Conservation (phyloP, 1,140 invertebrate genomes). For the Steinernema khuongi region DNA sequence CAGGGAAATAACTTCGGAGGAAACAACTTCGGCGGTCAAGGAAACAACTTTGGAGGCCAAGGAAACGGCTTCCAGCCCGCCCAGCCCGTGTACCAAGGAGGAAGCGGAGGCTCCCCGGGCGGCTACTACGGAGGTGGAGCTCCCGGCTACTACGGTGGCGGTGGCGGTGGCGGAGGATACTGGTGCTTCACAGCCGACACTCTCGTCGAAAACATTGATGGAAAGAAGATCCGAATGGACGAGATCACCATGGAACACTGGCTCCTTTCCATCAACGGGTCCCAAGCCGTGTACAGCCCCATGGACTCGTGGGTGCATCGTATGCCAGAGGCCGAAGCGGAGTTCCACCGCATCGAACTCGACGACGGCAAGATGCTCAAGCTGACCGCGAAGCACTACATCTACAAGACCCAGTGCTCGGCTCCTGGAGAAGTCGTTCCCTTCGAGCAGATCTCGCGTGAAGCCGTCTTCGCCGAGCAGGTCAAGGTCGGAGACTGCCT, state of each 20-base stretch:
- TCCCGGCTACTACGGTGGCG: background rate
- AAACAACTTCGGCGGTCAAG: background rate
- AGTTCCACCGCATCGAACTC: slow-evolving; percentile 23
- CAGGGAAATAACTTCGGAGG: background rate
- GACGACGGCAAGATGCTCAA: slow-evolving; percentile 30
- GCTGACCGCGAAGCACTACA: slow-evolving; percentile 34
- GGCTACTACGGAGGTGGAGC: background rate
- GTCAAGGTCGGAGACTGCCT: slow-evolving; percentile 31
- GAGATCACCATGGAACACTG: slow-evolving; percentile 23
- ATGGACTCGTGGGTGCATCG: slow-evolving; percentile 28
- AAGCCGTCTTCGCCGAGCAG: slow-evolving; percentile 32
- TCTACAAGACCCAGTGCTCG: slow-evolving; percentile 31
- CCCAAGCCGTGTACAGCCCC: slow-evolving; percentile 7
- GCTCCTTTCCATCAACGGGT: slow-evolving; percentile 22
- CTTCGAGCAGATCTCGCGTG: background rate
- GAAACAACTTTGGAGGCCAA: background rate
- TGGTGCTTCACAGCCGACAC: slow-evolving; percentile 23
- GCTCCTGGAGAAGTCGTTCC: background rate
- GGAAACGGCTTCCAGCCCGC: background rate
- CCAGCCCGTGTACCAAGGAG: no score
- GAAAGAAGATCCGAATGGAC: slow-evolving; percentile 27
- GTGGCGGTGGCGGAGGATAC: slow-evolving; percentile 6
- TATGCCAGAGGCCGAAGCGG: slow-evolving; percentile 14
- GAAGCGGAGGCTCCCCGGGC: slow-evolving; percentile 4
- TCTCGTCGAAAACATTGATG: background rate